phyloP scores from a whole-genome alignment of 2,113 vertebrate species.

The Protobothrops mucrosquamatus region DNA sequence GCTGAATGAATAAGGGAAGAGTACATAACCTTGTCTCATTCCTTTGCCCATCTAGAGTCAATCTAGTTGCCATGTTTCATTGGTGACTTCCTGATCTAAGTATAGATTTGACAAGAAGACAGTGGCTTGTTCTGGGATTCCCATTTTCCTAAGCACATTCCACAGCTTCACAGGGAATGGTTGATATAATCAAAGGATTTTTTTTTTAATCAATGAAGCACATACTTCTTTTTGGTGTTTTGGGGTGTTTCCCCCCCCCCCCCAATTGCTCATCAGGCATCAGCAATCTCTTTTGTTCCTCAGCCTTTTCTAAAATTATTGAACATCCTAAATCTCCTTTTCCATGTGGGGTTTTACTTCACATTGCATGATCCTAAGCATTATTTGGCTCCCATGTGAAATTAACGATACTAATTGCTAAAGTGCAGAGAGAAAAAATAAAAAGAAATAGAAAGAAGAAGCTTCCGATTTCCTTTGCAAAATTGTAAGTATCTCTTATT shows the following conservation, averaged over 20 bases:
- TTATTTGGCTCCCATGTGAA: not conserved
- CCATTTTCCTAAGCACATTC: not conserved
- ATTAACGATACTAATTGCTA: not conserved
- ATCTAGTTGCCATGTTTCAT: not conserved
- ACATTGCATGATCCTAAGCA: not conserved
- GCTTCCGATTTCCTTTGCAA: not conserved
- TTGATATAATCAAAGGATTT: not conserved
- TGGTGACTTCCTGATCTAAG: not conserved
- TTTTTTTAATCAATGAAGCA: not conserved
- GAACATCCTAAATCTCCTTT: too few species aligned
- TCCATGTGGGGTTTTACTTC: not conserved
- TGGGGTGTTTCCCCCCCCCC: too few species aligned
- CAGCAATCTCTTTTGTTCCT: too few species aligned
- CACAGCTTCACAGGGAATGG: not conserved
- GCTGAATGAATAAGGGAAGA: not conserved
- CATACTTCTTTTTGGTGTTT: not conserved
- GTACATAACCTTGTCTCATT: not conserved
- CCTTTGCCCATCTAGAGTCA: not conserved
- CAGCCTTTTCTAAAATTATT: too few species aligned
- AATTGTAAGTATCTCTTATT: not conserved
- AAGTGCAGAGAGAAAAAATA: not conserved
- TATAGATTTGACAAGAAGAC: not conserved
- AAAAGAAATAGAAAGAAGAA: not conserved
- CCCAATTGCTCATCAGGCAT: too few species aligned
- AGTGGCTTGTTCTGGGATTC: not conserved